phyloP scores from a whole-genome alignment of 2,888 invertebrate species.

The Alloplasta piceator region DNA sequence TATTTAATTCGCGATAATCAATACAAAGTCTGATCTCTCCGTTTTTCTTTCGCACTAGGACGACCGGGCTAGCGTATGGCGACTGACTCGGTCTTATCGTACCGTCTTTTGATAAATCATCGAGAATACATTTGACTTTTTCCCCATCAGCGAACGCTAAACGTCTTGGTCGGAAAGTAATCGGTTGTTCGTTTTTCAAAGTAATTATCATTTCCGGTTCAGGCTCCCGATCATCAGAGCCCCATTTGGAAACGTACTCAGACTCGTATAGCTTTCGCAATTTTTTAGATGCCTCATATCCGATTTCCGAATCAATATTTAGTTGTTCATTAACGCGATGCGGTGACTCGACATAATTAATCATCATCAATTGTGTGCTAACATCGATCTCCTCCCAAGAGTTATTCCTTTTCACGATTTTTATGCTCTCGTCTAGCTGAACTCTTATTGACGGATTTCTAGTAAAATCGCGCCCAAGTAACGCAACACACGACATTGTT shows the following conservation, averaged over 20 bases:
- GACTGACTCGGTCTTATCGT: slow-evolving; percentile 32
- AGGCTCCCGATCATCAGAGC: too few relatives aligned
- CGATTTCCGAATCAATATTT: too few relatives aligned
- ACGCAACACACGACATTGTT: slow-evolving; percentile 48
- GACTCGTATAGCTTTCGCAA: too few relatives aligned
- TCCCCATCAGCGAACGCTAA: slow-evolving; percentile 20
- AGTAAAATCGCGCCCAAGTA: slow-evolving; percentile 47
- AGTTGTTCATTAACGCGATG: too few relatives aligned
- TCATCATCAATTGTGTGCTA: too few relatives aligned
- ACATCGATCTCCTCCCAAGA: too few relatives aligned
- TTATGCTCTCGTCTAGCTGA: too few relatives aligned
- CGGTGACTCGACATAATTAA: too few relatives aligned
- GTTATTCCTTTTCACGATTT: too few relatives aligned
- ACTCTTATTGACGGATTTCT: too few relatives aligned
- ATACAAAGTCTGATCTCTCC: slow-evolving; percentile 31
- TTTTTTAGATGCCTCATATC: too few relatives aligned
- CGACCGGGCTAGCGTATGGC: slow-evolving; percentile 40
- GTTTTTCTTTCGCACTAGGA: slow-evolving; percentile 28
- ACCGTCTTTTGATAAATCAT: slow-evolving; percentile 7
- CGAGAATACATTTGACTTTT: slow-evolving; percentile 8
- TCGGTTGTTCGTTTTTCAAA: slow-evolving; percentile 19
- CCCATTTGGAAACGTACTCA: too few relatives aligned
- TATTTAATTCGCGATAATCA: slow-evolving; percentile 42
- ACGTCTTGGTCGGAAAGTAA: slow-evolving; percentile 20
- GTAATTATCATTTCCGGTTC: background rate